Percentiles rank a stretch among this genome's conserved stretches.
Evolutionary conservation across 2,888 invertebrate genomes (phyloP).

Genomic region (Ceramica pisi): DNA sequence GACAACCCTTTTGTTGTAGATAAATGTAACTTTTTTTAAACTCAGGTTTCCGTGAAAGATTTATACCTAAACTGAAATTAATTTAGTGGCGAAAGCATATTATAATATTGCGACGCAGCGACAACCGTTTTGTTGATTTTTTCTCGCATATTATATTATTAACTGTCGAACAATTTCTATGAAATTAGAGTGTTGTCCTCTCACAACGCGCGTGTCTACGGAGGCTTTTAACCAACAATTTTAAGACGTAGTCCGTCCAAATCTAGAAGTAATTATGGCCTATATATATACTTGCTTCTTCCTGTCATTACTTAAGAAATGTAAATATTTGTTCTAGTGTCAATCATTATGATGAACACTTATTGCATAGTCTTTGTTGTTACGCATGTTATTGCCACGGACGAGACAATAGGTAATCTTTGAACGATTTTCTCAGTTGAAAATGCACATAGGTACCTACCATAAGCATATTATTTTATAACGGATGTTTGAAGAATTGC

Average conservation of each 20-base stretch:
- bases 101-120: background rate
- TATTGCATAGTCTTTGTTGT: background rate
- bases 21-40: too few relatives aligned
- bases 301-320: conserved; percentile 17
- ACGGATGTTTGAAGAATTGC: background rate
- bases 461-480: background rate
- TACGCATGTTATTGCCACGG: background rate
- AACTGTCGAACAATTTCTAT: background rate
- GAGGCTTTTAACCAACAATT: background rate
- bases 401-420: conserved; percentile 20
- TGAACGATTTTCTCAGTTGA: background rate
- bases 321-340: conserved; percentile 34
- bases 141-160: background rate
- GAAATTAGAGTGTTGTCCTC: background rate
- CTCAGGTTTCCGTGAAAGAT: too few relatives aligned
- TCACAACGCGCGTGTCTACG: background rate
- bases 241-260: background rate
- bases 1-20: too few relatives aligned
- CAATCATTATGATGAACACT: conserved; percentile 19
- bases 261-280: background rate
- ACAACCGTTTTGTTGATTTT: background rate
- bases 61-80: too few relatives aligned
- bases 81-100: too few relatives aligned
- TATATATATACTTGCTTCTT: background rate
- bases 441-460: background rate